phyloP scores from a whole-genome alignment of 2,113 vertebrate species.

The Sylvia atricapilla region DNA sequence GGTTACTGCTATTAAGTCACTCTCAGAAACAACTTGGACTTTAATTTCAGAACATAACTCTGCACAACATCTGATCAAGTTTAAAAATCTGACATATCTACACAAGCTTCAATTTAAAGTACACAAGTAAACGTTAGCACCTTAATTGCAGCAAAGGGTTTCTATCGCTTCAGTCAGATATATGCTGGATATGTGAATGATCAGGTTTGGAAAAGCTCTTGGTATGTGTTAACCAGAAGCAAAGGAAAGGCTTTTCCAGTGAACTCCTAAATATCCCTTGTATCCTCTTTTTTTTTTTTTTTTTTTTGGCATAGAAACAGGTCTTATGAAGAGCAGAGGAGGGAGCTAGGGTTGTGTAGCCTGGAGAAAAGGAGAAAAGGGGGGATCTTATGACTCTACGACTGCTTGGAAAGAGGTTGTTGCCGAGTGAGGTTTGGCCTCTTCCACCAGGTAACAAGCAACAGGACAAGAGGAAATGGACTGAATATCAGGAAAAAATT shows the following conservation, averaged over 20 bases:
- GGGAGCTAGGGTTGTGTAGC: not conserved
- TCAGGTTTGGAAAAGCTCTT: not conserved
- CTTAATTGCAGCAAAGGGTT: not conserved
- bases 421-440: rapidly evolving
- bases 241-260: not conserved
- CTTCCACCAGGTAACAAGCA: not conserved
- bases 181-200: not conserved
- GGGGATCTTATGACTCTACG: not conserved
- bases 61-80: not conserved
- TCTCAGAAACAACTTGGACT: constrained; percentile 35
- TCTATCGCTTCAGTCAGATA: not conserved
- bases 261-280: not conserved
- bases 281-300: not conserved
- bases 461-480: not conserved
- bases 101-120: constrained; percentile 2
- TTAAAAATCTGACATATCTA: not conserved
- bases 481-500: not conserved
- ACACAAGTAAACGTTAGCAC: not conserved
- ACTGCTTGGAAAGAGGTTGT: not conserved
- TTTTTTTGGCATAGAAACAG: not conserved
- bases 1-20: constrained; percentile 68
- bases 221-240: not conserved
- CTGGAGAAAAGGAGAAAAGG: not conserved
- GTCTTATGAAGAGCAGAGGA: not conserved
- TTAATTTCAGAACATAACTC: constrained; percentile 23